Conservation (phyloP, 2,113 vertebrate genomes). For the Cheilinus undulatus region DNA sequence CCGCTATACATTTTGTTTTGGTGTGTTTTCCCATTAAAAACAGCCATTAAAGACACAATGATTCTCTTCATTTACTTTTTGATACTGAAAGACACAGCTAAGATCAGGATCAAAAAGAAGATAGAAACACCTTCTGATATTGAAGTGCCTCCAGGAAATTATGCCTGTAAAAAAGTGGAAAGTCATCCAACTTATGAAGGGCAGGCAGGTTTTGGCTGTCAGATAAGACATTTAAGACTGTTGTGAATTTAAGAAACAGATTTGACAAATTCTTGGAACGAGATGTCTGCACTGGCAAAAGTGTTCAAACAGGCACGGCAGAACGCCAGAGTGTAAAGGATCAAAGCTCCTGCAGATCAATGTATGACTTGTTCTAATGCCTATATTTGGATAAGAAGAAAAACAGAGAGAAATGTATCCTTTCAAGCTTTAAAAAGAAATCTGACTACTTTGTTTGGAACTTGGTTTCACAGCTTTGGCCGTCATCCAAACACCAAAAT, state of each 20-base stretch:
- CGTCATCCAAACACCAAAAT: not conserved
- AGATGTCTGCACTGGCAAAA: not conserved
- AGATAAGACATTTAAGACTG: not conserved
- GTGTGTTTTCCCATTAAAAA: no score
- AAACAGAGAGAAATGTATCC: not conserved
- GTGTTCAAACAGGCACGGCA: not conserved
- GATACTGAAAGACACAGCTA: not conserved
- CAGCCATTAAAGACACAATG: not conserved
- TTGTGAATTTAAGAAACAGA: not conserved
- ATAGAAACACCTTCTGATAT: not conserved
- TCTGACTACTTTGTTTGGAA: not conserved
- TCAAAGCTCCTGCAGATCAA: conserved; percentile 4
- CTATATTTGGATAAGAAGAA: not conserved
- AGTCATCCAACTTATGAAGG: not conserved
- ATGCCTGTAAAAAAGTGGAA: not conserved
- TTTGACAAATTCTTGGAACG: not conserved
- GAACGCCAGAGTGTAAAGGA: not conserved
- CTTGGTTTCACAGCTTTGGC: not conserved
- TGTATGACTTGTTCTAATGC: not conserved
- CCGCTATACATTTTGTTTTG: no score
- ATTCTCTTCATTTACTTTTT: not conserved
- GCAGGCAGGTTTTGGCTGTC: not conserved
- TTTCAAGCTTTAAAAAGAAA: not conserved
- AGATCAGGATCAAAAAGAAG: not conserved
- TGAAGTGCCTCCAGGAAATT: not conserved